Evolutionary conservation across 2,888 invertebrate species (phyloP).

Genomic region (Trimorus sp.): DNA sequence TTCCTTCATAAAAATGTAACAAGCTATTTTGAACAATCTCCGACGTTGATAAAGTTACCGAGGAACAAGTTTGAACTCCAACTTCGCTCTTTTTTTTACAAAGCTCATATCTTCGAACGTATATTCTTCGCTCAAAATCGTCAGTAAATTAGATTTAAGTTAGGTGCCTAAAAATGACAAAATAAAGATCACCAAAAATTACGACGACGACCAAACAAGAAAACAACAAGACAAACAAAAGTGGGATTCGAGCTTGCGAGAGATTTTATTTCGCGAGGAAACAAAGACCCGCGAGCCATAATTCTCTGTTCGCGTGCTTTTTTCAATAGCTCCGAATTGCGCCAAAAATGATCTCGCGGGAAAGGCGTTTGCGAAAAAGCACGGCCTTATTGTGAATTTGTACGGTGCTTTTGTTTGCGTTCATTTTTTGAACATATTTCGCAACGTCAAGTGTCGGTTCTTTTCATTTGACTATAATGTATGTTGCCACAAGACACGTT

Average conservation of each 20-base stretch:
- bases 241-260: no score
- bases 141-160: slow-evolving; percentile 55
- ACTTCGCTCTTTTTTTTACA: slow-evolving; percentile 28
- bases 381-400: slow-evolving; percentile 32
- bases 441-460: slow-evolving; percentile 28
- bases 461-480: slow-evolving; percentile 36
- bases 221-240: no score
- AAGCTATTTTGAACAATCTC: slow-evolving; percentile 50
- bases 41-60: slow-evolving; percentile 21
- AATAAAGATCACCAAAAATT: no score
- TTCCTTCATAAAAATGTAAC: slow-evolving; percentile 50
- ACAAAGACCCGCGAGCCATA: background rate
- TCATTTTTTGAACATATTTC: slow-evolving; percentile 35
- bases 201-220: no score
- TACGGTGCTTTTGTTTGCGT: slow-evolving; percentile 6
- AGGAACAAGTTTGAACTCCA: slow-evolving; percentile 38
- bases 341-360: slow-evolving; percentile 19
- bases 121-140: slow-evolving; percentile 41
- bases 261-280: background rate
- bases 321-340: slow-evolving; percentile 7
- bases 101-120: slow-evolving; percentile 50
- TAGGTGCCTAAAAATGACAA: slow-evolving; percentile 23
- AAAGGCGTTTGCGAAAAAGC: slow-evolving; percentile 34
- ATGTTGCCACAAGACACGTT: slow-evolving; percentile 4
- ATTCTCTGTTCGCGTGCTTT: slow-evolving; percentile 13